Conservation (phyloP, 2,113 vertebrate species). For the Ciconia stormi region DNA sequence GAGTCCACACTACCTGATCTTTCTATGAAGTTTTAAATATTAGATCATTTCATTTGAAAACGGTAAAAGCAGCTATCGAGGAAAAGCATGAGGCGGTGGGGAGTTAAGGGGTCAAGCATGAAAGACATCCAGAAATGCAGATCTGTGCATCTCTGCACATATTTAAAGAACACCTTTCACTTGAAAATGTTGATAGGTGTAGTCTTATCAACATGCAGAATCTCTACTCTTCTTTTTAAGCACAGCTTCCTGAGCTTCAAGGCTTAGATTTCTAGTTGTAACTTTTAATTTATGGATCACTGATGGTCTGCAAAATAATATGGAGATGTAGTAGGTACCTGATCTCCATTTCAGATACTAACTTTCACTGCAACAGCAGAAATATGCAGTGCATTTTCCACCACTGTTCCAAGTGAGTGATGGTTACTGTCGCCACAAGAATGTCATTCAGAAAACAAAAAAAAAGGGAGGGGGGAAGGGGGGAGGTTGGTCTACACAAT, state of each 20-base stretch:
- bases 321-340: neutral
- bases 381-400: neutral
- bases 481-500: neutral
- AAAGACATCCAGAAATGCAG: neutral
- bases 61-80: neutral
- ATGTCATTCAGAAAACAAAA: too few relatives aligned
- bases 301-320: neutral
- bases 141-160: neutral
- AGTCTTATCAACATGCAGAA: neutral
- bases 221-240: neutral
- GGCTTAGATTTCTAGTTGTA: neutral
- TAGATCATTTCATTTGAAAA: neutral
- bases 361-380: neutral
- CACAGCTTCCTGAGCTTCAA: neutral
- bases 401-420: neutral
- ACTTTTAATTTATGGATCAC: neutral
- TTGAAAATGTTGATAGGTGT: neutral
- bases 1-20: neutral
- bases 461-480: neutral
- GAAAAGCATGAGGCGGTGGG: neutral
- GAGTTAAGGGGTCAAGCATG: neutral
- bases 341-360: neutral
- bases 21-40: neutral
- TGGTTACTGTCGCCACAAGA: neutral
- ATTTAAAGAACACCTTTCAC: neutral